Percentiles rank a stretch among this genome's conserved stretches.
These are phyloP conservation scores for Tachina fera DNA, from an alignment of 2,888 invertebrate species.

Conservation along the genomic window DNA sequence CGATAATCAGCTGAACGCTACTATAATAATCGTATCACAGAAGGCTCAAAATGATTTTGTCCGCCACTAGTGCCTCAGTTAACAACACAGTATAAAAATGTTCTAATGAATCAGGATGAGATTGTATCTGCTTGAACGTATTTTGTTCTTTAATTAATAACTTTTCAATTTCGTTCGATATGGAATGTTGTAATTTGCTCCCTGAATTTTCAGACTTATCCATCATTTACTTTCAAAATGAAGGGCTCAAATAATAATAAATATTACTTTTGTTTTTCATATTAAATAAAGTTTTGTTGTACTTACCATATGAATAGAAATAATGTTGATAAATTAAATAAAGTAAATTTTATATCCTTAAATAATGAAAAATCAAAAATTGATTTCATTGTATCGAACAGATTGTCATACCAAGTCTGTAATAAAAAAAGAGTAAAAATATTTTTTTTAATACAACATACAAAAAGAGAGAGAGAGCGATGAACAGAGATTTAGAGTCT, in stretches of 20 bases:
- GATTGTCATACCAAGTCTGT: constrained; percentile 89
- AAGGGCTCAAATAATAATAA: neutral
- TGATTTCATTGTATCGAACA: constrained; percentile 87
- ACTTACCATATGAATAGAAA: constrained; percentile 96
- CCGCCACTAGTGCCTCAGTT: too few relatives aligned
- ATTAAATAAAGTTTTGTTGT: constrained; percentile 50
- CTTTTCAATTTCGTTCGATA: too few relatives aligned
- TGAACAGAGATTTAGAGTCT: too few relatives aligned
- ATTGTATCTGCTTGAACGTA: too few relatives aligned
- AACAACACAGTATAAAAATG: too few relatives aligned
- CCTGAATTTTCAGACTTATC: too few relatives aligned
- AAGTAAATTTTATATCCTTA: constrained; percentile 89
- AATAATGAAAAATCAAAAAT: constrained; percentile 92
- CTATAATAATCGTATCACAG: too few relatives aligned
- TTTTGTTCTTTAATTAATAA: too few relatives aligned
- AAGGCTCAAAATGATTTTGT: too few relatives aligned
- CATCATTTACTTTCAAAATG: neutral
- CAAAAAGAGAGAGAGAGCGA: neutral
- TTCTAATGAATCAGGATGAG: too few relatives aligned
- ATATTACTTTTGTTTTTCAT: neutral
- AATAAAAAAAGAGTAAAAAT: constrained; percentile 22
- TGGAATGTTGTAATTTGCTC: too few relatives aligned
- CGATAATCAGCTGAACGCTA: too few relatives aligned
- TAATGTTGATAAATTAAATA: constrained; percentile 93
- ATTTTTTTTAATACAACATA: neutral